A percentile compares a stretch with the other conserved stretches of the same genome.
phyloP scores from a whole-genome alignment of 2,113 vertebrate species.

The Acanthochromis polyacanthus region DNA sequence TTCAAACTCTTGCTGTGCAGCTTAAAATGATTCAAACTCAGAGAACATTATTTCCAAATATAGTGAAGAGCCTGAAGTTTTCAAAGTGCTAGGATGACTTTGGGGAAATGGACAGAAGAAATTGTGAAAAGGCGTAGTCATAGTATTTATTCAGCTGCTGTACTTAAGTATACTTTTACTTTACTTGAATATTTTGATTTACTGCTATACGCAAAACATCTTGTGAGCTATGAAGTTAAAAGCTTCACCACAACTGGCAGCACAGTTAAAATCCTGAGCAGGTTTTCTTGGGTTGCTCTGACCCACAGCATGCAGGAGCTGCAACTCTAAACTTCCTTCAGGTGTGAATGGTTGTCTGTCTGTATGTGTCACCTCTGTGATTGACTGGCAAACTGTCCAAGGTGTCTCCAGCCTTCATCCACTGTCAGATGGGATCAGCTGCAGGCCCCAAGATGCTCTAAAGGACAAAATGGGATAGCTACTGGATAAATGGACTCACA shows the following conservation, averaged over 20 bases:
- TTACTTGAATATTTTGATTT: too few relatives aligned
- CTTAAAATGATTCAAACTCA: conserved; percentile 33
- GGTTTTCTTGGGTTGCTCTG: too few relatives aligned
- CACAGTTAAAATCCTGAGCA: too few relatives aligned
- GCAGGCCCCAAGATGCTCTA: neutral
- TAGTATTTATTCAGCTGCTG: too few relatives aligned
- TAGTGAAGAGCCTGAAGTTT: conserved; percentile 13
- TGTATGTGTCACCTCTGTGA: neutral
- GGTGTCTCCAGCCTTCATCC: neutral
- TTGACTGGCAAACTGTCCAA: neutral
- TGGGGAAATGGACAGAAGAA: neutral
- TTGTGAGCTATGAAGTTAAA: too few relatives aligned
- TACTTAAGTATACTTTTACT: too few relatives aligned
- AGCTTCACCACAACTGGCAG: too few relatives aligned
- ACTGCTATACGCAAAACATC: too few relatives aligned
- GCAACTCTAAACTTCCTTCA: too few relatives aligned
- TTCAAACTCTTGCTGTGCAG: conserved; percentile 26
- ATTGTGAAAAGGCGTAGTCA: too few relatives aligned
- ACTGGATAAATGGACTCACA: neutral
- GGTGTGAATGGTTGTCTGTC: too few relatives aligned
- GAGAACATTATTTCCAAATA: conserved; percentile 13
- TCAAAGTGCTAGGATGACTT: neutral
- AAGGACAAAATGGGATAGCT: neutral
- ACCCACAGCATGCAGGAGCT: too few relatives aligned
- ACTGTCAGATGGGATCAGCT: conserved; percentile 18